phyloP scores from a whole-genome alignment of 2,113 vertebrate species.

The Cinclus cinclus region DNA sequence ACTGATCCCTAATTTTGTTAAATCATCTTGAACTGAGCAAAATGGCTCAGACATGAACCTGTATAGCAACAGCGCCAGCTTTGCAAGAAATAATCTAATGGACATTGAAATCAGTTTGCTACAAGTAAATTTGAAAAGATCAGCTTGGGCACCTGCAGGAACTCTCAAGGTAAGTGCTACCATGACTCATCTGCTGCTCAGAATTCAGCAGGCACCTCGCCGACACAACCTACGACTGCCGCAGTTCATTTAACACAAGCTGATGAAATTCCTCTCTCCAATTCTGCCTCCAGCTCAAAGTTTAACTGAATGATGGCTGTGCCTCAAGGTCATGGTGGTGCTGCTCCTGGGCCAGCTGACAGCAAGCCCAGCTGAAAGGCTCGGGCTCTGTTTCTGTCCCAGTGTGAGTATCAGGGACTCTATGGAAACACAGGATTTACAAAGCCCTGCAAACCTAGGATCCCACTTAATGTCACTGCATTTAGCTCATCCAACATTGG shows the following conservation, averaged over 20 bases:
- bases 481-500: not conserved
- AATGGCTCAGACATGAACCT: not conserved
- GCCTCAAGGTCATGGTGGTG: not conserved
- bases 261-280: not conserved
- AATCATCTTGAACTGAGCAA: not conserved
- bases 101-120: not conserved
- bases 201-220: not conserved
- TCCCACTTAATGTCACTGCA: not conserved
- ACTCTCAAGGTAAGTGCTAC: not conserved
- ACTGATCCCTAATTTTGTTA: not conserved
- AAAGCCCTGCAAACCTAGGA: not conserved
- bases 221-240: not conserved
- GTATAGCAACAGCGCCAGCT: not conserved
- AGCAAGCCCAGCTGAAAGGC: not conserved
- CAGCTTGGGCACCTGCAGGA: not conserved
- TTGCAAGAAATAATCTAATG: not conserved
- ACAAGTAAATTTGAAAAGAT: not conserved
- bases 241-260: not conserved
- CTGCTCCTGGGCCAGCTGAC: not conserved
- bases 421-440: accelerated
- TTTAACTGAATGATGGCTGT: accelerated
- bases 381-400: not conserved
- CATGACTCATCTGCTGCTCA: not conserved
- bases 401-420: accelerated
- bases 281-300: not conserved